Conservation (phyloP, 2,888 invertebrate genomes). For the Coenonympha glycerion region DNA sequence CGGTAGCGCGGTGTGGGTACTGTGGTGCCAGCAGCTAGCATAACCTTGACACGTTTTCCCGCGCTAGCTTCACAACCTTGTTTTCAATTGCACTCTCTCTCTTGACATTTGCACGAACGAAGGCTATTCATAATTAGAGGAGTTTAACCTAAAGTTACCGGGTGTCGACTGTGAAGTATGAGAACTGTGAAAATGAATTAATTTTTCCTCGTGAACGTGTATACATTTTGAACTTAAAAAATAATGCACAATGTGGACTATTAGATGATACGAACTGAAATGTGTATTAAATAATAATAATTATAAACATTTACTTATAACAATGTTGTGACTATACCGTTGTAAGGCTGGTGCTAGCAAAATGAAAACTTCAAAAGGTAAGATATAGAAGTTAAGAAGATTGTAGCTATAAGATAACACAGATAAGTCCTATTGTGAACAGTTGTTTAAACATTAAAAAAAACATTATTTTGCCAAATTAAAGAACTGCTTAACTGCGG, state of each 20-base stretch:
- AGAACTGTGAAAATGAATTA: not conserved
- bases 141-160: slow-evolving; percentile 27
- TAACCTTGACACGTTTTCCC: slow-evolving; percentile 74
- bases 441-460: too few relatives aligned
- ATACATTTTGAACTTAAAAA: not conserved
- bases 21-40: slow-evolving; percentile 50
- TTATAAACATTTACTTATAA: slow-evolving; percentile 3
- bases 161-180: slow-evolving; percentile 14
- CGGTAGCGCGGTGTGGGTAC: slow-evolving; percentile 52
- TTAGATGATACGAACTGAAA: slow-evolving; percentile 15
- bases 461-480: not conserved
- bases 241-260: slow-evolving; percentile 23
- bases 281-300: slow-evolving; percentile 4
- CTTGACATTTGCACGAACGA: slow-evolving; percentile 61
- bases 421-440: too few relatives aligned
- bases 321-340: slow-evolving; percentile 18
- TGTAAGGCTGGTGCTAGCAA: slow-evolving; percentile 43
- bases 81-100: slow-evolving; percentile 65
- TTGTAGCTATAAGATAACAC: too few relatives aligned
- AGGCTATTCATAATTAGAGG: slow-evolving; percentile 51
- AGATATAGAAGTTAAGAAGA: too few relatives aligned
- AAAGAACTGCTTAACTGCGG: too few relatives aligned
- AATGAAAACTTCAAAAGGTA: slow-evolving; percentile 57
- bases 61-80: slow-evolving; percentile 64
- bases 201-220: not conserved